These are phyloP conservation scores for Ancistrus triradiatus DNA, from an alignment of 2,113 vertebrate genomes.

Conservation along the genomic window DNA sequence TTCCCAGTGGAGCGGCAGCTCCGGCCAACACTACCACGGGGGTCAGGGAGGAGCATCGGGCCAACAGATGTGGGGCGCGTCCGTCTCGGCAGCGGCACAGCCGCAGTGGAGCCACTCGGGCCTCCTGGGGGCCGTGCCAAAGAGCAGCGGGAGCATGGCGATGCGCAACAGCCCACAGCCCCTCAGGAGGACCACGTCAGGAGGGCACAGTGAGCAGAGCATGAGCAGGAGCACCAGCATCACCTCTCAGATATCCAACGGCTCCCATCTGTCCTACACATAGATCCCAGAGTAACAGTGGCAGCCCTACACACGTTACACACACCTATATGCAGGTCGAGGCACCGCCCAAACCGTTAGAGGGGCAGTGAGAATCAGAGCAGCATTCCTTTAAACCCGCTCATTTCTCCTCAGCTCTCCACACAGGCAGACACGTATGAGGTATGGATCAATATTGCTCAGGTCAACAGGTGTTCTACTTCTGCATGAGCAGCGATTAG, in stretches of 20 bases:
- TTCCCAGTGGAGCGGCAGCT: conserved; percentile 79
- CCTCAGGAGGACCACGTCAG: conserved; percentile 93
- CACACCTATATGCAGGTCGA: conserved; percentile 13
- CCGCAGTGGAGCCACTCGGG: conserved; percentile 87
- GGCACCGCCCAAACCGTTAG: conserved; percentile 29
- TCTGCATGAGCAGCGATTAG: conserved; percentile 57
- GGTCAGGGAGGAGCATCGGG: conserved; percentile 84
- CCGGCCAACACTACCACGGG: conserved; percentile 72
- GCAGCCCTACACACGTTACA: conserved; percentile 17
- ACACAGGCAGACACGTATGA: conserved; percentile 57
- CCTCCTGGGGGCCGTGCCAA: conserved; percentile 79
- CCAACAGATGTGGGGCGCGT: conserved; percentile 86
- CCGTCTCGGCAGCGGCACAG: conserved; percentile 78
- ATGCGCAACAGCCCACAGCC: conserved; percentile 96
- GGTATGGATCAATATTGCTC: conserved; percentile 62
- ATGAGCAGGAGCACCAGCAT: conserved; percentile 99
- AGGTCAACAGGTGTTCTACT: conserved; percentile 62
- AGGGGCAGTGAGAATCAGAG: conserved; percentile 39
- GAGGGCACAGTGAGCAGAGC: conserved; percentile 89
- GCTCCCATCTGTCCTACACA: conserved; percentile 98
- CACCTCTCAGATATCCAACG: conserved; percentile 98
- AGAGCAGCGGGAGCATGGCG: conserved; percentile 77
- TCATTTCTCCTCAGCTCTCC: not conserved
- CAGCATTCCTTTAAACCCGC: conserved; percentile 16
- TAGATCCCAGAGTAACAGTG: conserved; percentile 61